Evolutionary conservation across 23 tunicate species (phyloP), one percentile per base, ranked within the genome.

Genomic region (Halocynthia aurantium): DNA sequence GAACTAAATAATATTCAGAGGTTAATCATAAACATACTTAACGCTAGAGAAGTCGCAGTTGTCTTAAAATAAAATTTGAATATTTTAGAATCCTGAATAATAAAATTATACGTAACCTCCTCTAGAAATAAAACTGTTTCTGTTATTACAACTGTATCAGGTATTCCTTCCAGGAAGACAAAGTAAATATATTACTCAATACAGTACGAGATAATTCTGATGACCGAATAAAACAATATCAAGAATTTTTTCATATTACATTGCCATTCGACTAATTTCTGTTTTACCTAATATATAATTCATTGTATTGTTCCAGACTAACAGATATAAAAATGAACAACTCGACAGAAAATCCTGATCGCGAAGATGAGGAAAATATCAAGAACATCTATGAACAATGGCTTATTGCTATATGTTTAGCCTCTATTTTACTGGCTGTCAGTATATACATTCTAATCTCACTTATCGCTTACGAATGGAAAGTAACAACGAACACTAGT

Each of bases 91-190:
- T n/a, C n/a, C n/a, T n/a, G n/a, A n/a, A n/a, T n/a, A n/a, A n/a
- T n/a, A n/a, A n/a, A n/a, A n/a, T n/a, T n/a, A n/a, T n/a, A n/a
- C n/a, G n/a, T n/a, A n/a, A n/a, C n/a, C n/a, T n/a, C n/a, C n/a
- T n/a, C n/a, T n/a, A n/a, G n/a, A n/a, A n/a, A n/a, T n/a, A n/a
- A n/a, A n/a, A 50, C 22, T 89, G 9, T 89, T 84, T 52, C 73
- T 84, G 19, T 85, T 75, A 51, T 81, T 89, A 13, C 84, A 88
- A 88, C 7, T 83, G 64, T 53, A 88, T 18, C 96, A 89, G 7
- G 85, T 89, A 13, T 80, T 80, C 69, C 52, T 83, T 19, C 73
- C 79, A 5, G 69, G 85, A 62, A 55, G 96, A 40, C 31, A 44
- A 10, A 84, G 80, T 67, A 68, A 8, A 31, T n/a, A n/a, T n/a